Conservation (phyloP, 1,140 invertebrate species). For the Campoletis sonorensis region DNA sequence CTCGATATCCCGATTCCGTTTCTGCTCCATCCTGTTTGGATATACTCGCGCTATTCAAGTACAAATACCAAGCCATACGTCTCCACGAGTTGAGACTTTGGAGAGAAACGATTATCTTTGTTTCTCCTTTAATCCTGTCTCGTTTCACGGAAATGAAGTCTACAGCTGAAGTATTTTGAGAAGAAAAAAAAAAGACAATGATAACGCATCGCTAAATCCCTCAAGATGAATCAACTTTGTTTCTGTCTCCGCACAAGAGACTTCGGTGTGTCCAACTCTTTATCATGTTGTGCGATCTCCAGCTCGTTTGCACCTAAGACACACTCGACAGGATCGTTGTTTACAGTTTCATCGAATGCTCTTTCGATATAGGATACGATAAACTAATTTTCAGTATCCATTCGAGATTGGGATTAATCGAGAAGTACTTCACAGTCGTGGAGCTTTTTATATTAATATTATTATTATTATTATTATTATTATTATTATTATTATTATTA, state of each 20-base stretch:
- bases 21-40: not conserved
- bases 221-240: slow-evolving; percentile 8
- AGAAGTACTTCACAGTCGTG: not conserved
- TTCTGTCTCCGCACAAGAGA: not conserved
- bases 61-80: too few species aligned
- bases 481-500: too few species aligned
- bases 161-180: too few species aligned
- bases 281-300: slow-evolving; percentile 22
- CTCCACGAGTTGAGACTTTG: too few species aligned
- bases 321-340: not conserved
- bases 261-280: not conserved
- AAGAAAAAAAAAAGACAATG: slow-evolving; percentile 9
- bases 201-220: slow-evolving; percentile 35
- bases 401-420: not conserved
- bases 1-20: slow-evolving; percentile 37
- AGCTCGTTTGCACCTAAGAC: slow-evolving; percentile 19
- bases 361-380: too few species aligned
- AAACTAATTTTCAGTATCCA: slow-evolving; percentile 7
- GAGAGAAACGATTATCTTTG: not conserved
- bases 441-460: too few species aligned
- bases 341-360: not conserved
- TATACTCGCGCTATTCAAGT: not conserved
- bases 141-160: not conserved
- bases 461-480: too few species aligned
- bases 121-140: not conserved